Evolutionary conservation across 2,113 vertebrate species (phyloP), one percentile per base, ranked within the genome.

Genomic region (Eulemur macaco): DNA sequence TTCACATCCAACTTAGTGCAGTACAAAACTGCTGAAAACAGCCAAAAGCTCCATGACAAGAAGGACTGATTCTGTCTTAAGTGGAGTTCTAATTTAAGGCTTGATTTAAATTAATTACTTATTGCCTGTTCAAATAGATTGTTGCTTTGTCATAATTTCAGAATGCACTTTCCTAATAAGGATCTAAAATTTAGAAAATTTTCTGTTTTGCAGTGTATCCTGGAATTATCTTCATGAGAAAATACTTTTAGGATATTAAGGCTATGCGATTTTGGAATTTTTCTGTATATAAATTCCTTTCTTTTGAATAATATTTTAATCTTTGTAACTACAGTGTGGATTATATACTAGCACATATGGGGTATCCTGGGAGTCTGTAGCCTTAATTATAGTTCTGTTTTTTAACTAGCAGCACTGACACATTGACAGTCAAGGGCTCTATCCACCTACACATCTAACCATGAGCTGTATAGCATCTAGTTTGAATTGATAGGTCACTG

Each of bases 141-240:
- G 8, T 45, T 87, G 42, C 42, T 89, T 29, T 56, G 20, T 88
- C 56, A 77, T 73, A 85, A 91, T 50, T 95, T 74, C 31, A 86
- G 45, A 91, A 29, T 34, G 50, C 78, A 37, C 71, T 96, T 92
- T 92, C 73, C 92, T 60, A 76, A 76, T 78, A 91, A 89, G 47
- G 7, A 69, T 54, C 29, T 92, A 66, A 92, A 90, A 81, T 37
- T 90, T 60, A 80, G 45, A 89, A 91, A 94, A 1, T 9, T 73
- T 31, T 96, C 4, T 27, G 13, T 86, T 88, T 66, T 54, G 21
- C 29, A 84, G 4, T 29, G 0, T 37, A 89, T 37, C n/a, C 80
- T 91, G 50, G 71, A 87, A 89, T 95, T 91, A 64, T 95, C 37
- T 82, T 82, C 63, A 54, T 52, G 80, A 78, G 85, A 96, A 97